phyloP scores from a whole-genome alignment of 2,888 invertebrate genomes.

The Brachynemurus nebulosus region DNA sequence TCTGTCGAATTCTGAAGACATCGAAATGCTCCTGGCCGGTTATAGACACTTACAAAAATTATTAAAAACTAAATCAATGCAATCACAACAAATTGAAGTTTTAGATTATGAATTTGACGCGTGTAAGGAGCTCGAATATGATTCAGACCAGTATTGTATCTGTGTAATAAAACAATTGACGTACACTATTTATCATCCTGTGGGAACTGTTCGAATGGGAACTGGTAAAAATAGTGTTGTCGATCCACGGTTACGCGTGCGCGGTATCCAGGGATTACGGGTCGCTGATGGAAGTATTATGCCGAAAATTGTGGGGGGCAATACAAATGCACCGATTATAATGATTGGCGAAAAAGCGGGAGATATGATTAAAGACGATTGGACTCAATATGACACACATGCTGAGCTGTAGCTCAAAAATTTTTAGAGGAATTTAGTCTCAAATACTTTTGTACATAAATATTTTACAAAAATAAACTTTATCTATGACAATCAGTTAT shows the following conservation, averaged over 20 bases:
- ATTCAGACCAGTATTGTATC: slow-evolving; percentile 37
- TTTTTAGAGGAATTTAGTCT: not conserved
- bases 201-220: slow-evolving; percentile 59
- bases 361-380: slow-evolving; percentile 28
- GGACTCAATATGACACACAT: slow-evolving; percentile 17
- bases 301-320: slow-evolving; percentile 36
- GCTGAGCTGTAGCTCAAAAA: not conserved
- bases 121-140: slow-evolving; percentile 27
- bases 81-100: slow-evolving; percentile 30
- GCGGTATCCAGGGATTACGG: slow-evolving; percentile 38
- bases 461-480: too few species aligned
- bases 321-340: slow-evolving; percentile 38
- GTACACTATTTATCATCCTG: slow-evolving; percentile 48
- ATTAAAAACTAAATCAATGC: slow-evolving; percentile 53
- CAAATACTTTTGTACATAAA: too few species aligned
- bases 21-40: slow-evolving; percentile 35
- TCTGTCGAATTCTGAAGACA: slow-evolving; percentile 40
- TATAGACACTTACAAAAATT: slow-evolving; percentile 32
- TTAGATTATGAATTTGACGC: slow-evolving; percentile 28
- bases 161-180: slow-evolving; percentile 42
- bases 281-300: slow-evolving; percentile 39
- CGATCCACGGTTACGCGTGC: slow-evolving; percentile 34
- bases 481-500: not conserved
- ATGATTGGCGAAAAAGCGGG: slow-evolving; percentile 32
- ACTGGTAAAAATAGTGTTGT: slow-evolving; percentile 37